Evolutionary conservation across 2,888 invertebrate genomes (phyloP).

Genomic region (Drosophila testacea): DNA sequence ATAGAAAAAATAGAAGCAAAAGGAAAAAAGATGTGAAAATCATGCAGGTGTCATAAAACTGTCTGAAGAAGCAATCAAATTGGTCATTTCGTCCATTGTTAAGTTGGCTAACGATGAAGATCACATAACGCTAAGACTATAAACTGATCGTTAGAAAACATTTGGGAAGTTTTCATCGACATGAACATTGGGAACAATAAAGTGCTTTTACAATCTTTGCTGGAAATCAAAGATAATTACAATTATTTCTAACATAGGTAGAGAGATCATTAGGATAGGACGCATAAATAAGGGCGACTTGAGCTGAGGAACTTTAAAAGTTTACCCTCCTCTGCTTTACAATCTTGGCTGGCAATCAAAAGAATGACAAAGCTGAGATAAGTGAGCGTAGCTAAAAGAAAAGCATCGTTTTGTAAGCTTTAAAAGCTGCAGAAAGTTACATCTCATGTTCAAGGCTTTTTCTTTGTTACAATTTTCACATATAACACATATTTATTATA

Average conservation of each 20-base stretch:
- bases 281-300: not conserved
- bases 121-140: constrained; percentile 15
- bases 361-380: no score
- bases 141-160: constrained; percentile 40
- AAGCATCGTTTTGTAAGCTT: not conserved
- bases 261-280: not conserved
- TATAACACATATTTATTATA: constrained; percentile 30
- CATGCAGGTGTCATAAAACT: constrained; percentile 78
- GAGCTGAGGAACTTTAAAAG: not conserved
- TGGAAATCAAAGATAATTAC: constrained; percentile 4
- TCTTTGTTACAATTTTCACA: constrained; percentile 11
- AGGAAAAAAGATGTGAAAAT: constrained; percentile 63
- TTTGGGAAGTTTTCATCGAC: constrained; percentile 1
- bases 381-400: no score
- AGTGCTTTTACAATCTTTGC: not conserved
- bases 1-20: constrained; percentile 1
- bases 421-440: not conserved
- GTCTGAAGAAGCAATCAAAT: constrained; percentile 41
- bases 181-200: constrained; percentile 1
- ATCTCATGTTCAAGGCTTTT: constrained; percentile 7
- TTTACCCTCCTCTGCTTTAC: no score
- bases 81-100: constrained; percentile 38
- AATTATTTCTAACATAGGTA: not conserved
- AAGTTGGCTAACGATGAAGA: constrained; percentile 34
- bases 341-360: no score